phyloP scores from a whole-genome alignment of 2,113 vertebrate species.

The Stomatorhinus ivindoensis region DNA sequence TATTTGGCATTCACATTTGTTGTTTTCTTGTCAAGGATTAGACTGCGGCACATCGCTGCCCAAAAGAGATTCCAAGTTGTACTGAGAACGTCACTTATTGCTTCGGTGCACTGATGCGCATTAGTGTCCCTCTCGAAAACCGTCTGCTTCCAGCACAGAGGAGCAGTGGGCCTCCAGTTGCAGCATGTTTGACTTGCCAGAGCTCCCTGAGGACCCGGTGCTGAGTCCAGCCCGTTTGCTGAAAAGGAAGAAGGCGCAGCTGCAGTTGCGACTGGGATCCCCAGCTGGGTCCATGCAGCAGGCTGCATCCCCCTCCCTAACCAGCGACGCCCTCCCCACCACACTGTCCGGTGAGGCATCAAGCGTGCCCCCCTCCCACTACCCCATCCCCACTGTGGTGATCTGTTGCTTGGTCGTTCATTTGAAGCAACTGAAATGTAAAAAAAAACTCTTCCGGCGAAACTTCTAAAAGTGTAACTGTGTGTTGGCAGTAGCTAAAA shows the following conservation, averaged over 20 bases:
- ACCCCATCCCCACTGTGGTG: neutral
- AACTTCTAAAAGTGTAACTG: neutral
- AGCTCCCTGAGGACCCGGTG: constrained; percentile 19
- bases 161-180: constrained; percentile 50
- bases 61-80: neutral
- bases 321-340: neutral
- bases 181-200: constrained; percentile 50
- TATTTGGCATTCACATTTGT: neutral
- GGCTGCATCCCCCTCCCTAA: constrained; percentile 21
- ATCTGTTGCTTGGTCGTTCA: neutral
- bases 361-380: no score
- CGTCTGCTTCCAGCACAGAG: constrained; percentile 8
- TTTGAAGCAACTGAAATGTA: neutral
- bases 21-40: neutral
- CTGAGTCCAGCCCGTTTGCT: constrained; percentile 40
- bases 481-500: neutral
- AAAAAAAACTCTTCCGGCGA: neutral
- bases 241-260: constrained; percentile 54
- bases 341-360: constrained; percentile 29
- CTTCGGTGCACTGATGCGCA: neutral
- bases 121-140: neutral
- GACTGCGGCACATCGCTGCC: neutral
- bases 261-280: constrained; percentile 40
- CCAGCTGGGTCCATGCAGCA: constrained; percentile 21
- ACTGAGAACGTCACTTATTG: neutral